Percentiles rank a stretch among this genome's conserved stretches.
phyloP scores from a whole-genome alignment of 1,140 invertebrate species.

The Hypsibius dujardini region DNA sequence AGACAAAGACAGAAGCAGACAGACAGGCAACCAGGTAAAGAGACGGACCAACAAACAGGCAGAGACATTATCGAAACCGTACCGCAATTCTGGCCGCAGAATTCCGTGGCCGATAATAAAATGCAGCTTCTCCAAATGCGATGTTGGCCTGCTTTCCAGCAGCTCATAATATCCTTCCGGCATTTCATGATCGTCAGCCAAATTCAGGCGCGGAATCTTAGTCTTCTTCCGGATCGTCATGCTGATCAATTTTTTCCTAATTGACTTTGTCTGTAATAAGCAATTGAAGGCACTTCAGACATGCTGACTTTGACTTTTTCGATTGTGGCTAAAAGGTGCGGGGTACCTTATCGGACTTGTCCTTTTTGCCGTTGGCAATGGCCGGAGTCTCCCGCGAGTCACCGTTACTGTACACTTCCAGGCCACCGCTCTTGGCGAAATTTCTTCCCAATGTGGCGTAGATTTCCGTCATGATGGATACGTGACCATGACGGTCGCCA shows the following conservation, averaged over 20 bases:
- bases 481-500: conserved; percentile 52
- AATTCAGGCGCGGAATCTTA: conserved; percentile 64
- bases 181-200: conserved; percentile 75
- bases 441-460: conserved; percentile 88
- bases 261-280: conserved; percentile 29
- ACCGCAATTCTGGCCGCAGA: conserved; percentile 76
- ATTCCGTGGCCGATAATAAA: conserved; percentile 99
- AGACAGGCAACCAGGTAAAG: neutral
- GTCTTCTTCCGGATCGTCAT: conserved; percentile 89
- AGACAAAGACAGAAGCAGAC: conserved; percentile 17
- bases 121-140: conserved; percentile 91
- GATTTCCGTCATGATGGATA: conserved; percentile 95
- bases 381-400: neutral
- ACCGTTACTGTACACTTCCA: conserved; percentile 21
- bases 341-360: neutral
- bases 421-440: conserved; percentile 50
- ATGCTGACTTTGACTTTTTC: neutral
- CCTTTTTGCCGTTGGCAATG: neutral
- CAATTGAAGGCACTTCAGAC: neutral
- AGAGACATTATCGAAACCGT: neutral
- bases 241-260: conserved; percentile 84
- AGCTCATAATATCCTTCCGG: conserved; percentile 85
- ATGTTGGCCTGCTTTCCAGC: conserved; percentile 84
- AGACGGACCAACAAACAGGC: neutral
- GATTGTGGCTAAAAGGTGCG: neutral